These are phyloP conservation scores for Melanotaenia duboulayi DNA, from an alignment of 2,113 vertebrate genomes.

Conservation along the genomic window DNA sequence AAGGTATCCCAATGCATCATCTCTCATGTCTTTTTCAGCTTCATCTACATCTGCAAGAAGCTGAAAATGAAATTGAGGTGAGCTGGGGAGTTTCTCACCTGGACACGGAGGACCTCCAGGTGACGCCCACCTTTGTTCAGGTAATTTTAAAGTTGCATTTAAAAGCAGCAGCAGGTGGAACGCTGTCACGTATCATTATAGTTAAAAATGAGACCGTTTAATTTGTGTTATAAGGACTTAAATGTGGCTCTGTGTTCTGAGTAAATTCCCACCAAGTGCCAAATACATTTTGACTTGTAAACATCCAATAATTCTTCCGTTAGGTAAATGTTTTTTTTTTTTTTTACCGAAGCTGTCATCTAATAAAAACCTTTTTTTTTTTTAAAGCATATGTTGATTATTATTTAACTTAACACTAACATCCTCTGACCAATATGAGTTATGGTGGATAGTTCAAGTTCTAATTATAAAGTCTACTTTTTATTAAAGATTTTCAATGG, in stretches of 20 bases:
- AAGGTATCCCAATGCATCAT: neutral
- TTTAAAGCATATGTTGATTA: too few species aligned
- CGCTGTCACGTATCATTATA: neutral
- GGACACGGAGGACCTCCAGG: conserved; percentile 71
- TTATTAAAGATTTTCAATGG: neutral
- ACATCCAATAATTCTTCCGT: too few species aligned
- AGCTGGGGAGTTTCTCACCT: conserved; percentile 82
- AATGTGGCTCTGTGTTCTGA: too few species aligned
- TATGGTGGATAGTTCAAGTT: neutral
- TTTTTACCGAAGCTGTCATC: too few species aligned
- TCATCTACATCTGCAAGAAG: conserved; percentile 87
- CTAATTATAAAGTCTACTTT: neutral
- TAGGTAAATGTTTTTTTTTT: too few species aligned
- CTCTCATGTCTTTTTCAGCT: conserved; percentile 80
- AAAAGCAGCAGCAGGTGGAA: neutral
- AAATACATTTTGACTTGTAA: too few species aligned
- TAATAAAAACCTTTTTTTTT: too few species aligned
- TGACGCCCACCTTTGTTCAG: conserved; percentile 68
- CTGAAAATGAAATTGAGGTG: conserved; percentile 84
- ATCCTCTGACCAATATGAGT: too few species aligned
- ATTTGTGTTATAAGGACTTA: too few species aligned
- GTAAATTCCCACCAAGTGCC: too few species aligned
- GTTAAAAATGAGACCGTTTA: too few species aligned
- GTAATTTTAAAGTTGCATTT: conserved; percentile 48
- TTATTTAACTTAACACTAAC: too few species aligned